Base-by-base conservation (phyloP, 2,888 invertebrate species). In the Parasteatoda lunata region DNA sequence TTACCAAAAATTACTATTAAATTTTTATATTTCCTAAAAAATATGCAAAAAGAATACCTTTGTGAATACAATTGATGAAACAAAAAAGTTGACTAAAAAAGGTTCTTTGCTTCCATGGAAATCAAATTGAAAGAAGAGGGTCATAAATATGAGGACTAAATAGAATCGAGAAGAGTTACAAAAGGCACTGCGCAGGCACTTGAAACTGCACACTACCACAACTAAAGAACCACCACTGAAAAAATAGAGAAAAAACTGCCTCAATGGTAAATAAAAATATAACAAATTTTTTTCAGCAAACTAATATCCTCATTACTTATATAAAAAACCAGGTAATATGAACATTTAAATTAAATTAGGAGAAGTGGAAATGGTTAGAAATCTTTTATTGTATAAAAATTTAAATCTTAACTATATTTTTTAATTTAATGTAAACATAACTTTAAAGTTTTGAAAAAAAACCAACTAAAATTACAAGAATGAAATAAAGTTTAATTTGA, bases 111-210 rank as follows among this genome's bases (percentile, higher is more conserved):
- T 93, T 87, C 77, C 83, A 72, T 94, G 93, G 91, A 95, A 95
- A 91, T 98, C 98, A 90, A 95, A 94, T 91, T 96, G 95, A 93
- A 97, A 98, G 91, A 98, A 94, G 47, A 99, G 94, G 47, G 96
- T 95, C 3, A 98, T 96, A 92, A 98, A 97, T 85, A 96, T 94
- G 73, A 99, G 93, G 87, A 98, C 96, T 90, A 98, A 93, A 93
- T 97, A 98, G 91, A 98, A 97, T 79, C 95, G 96, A 70, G 96
- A 95, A 5, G 97, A 95, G 92, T 97, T 97, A 4, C 97, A 97
- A 92, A 97, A 98, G 7, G 96, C 95, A 91, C 96, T 95, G 77
- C 99, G 94, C 75, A 99, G 93, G 90, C 93, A 91, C 90, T 98
- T 98, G 89, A 98, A 92, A 5, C 97, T 96, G 91, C 97, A 96